These are phyloP conservation scores for Hemichromis elongatus DNA, from an alignment of 2,113 vertebrate species.

Conservation along the genomic window DNA sequence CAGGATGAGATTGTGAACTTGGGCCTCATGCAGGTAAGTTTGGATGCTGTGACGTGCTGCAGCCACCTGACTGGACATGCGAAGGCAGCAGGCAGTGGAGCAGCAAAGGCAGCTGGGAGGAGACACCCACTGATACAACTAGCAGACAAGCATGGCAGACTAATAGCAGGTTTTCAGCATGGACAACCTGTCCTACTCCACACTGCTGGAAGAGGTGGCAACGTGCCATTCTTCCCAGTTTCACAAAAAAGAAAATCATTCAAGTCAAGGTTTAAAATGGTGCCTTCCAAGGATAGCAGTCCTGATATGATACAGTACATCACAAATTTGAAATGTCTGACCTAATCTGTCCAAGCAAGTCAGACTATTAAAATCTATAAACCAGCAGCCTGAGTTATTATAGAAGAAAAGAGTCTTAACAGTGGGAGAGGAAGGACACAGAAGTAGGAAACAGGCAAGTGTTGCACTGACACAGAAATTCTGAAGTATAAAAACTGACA, in stretches of 20 bases:
- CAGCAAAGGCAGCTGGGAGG: conserved; percentile 48
- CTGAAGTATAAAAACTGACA: conserved; percentile 42
- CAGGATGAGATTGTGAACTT: conserved; percentile 30
- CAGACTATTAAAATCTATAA: background rate
- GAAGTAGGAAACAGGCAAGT: conserved; percentile 45
- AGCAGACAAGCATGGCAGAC: conserved; percentile 37
- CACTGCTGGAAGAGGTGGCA: conserved; percentile 7
- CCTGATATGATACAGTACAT: background rate
- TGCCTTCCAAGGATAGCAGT: background rate
- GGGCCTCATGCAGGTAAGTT: conserved; percentile 61
- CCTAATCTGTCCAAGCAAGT: background rate
- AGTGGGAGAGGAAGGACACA: conserved; percentile 50
- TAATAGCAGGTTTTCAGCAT: conserved; percentile 19
- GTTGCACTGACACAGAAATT: conserved; percentile 49
- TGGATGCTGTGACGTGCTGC: conserved; percentile 49
- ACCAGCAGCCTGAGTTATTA: background rate
- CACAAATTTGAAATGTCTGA: background rate
- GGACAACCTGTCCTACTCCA: conserved; percentile 30
- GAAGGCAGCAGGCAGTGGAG: conserved; percentile 60
- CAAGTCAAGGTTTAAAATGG: background rate
- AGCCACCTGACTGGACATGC: conserved; percentile 65
- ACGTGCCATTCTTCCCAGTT: background rate
- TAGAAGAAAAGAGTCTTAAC: conserved; percentile 17
- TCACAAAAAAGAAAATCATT: background rate
- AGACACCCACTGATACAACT: conserved; percentile 31